Conservation (phyloP, 1,140 invertebrate species). For the Trichonephila clavata region DNA sequence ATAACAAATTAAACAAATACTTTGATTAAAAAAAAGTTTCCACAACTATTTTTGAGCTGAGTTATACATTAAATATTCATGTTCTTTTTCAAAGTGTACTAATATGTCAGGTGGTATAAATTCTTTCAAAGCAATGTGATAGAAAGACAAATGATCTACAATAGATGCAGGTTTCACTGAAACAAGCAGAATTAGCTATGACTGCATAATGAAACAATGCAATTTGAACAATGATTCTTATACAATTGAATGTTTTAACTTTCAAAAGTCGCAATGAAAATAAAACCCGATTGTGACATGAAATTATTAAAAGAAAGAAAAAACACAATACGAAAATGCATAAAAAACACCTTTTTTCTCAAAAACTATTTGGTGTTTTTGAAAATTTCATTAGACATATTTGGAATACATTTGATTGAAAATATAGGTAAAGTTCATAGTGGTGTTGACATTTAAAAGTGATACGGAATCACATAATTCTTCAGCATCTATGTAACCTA, state of each 20-base stretch:
- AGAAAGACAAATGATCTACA: not conserved
- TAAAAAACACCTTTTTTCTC: not conserved
- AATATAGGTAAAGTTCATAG: not conserved
- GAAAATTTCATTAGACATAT: not conserved
- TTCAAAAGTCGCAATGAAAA: not conserved
- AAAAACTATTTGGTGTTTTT: not conserved
- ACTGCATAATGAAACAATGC: not conserved
- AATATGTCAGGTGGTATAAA: not conserved
- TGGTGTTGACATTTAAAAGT: constrained; percentile 29
- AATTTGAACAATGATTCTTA: no score
- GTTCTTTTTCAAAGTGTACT: not conserved
- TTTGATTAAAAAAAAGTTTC: not conserved
- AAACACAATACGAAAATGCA: not conserved
- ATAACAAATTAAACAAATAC: not conserved
- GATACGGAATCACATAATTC: constrained; percentile 30
- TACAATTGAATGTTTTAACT: not conserved
- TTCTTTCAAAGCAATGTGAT: not conserved
- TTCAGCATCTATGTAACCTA: constrained; percentile 56
- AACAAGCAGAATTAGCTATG: not conserved
- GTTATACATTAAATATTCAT: not conserved
- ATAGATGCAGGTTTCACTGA: not conserved
- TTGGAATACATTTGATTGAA: not conserved
- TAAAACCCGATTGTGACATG: not conserved
- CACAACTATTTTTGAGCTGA: not conserved
- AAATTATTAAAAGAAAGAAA: not conserved